Evolutionary conservation across 2,888 invertebrate species (phyloP), one percentile per base, ranked within the genome.

Genomic region (Enchytraeus crypticus): DNA sequence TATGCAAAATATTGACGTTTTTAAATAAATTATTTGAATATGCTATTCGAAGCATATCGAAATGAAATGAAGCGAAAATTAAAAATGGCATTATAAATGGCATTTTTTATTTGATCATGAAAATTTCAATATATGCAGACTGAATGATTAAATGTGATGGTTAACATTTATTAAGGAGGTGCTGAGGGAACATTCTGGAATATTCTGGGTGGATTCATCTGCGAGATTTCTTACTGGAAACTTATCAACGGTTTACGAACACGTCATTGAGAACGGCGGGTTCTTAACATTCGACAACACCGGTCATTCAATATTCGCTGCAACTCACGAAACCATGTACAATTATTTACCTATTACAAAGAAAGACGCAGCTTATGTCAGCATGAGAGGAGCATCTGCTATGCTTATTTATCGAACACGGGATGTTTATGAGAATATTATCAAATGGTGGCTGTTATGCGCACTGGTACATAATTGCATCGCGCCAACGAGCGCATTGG

Each of bases 391-490:
- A 43, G 69, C 74, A 2, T 66, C 60, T 29, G 38, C 57, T 54
- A 58, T 75, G 5, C 66, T 75, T 18, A 57, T 76, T 11, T 78
- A 77, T 69, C 76, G 76, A 60, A 75, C 77, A 2, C 66, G 66
- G 23, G 61, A 65, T 26, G 68, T 70, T 29, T 66, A 69, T 57
- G 65, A 73, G 26, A 68, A 72, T 26, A 68, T 79, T 26, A 71
- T 78, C 63, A 70, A 74, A 60, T 73, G 75, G 70, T 70, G 76
- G 38, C 67, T 74, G 5, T 62, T 74, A 5, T 79, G 79, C 65
- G 73, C 75, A 4, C 58, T 77, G 51, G 73, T 78, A 59, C 65
- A 73, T 51, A 66, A 69, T 3, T 79, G 79, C 63, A 70, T 79
- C 61, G 70, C 73, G 1, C 79, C 79, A 2, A 61, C 64, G 0